These are phyloP conservation scores for Colossoma macropomum DNA, from an alignment of 2,113 vertebrate species.

Conservation along the genomic window DNA sequence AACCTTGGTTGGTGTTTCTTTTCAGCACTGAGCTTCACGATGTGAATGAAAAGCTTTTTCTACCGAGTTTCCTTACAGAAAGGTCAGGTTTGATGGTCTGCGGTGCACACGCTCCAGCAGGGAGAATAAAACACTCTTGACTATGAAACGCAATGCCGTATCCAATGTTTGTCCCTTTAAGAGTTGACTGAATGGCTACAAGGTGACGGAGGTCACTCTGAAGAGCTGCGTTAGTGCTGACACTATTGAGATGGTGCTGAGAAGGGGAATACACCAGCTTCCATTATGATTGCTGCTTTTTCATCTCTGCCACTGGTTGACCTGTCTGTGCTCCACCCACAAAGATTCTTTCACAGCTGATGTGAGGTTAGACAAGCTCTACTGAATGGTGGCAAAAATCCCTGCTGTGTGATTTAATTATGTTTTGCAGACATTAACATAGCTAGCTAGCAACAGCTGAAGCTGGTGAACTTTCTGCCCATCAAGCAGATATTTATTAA, in stretches of 20 bases:
- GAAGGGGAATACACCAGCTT: too few relatives aligned
- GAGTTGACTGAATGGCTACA: slow-evolving; percentile 15
- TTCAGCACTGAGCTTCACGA: background rate
- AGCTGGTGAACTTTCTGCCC: too few relatives aligned
- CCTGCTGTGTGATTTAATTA: too few relatives aligned
- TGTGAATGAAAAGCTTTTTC: background rate
- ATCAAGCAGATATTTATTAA: too few relatives aligned
- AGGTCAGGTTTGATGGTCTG: background rate
- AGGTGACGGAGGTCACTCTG: slow-evolving; percentile 15
- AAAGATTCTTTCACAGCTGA: too few relatives aligned
- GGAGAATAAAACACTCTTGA: slow-evolving; percentile 52
- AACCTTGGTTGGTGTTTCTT: background rate
- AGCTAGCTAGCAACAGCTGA: too few relatives aligned
- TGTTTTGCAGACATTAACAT: too few relatives aligned
- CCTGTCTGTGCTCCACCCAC: background rate
- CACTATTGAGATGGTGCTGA: slow-evolving; percentile 1
- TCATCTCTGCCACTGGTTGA: background rate
- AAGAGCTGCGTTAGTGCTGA: slow-evolving; percentile 2
- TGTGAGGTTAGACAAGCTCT: too few relatives aligned
- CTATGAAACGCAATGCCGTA: slow-evolving; percentile 2
- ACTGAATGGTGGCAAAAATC: too few relatives aligned
- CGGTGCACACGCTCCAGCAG: slow-evolving; percentile 32
- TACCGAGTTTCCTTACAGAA: background rate
- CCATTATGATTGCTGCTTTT: background rate
- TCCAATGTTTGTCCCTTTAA: slow-evolving; percentile 16